phyloP scores from a whole-genome alignment of 2,888 invertebrate species.

The Drosophila rubida region DNA sequence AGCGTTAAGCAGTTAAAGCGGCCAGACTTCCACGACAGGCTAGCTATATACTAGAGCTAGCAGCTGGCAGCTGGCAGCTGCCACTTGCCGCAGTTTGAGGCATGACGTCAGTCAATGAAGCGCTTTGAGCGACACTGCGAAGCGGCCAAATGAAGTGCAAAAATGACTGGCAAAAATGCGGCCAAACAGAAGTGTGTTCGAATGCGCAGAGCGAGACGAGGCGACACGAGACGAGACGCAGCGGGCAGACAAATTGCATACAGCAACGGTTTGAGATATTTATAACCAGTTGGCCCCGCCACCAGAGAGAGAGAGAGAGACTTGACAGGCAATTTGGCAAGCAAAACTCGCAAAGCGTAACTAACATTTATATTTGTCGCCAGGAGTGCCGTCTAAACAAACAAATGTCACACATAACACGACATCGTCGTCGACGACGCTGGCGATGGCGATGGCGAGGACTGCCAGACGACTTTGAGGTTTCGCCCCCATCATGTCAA shows the following conservation, averaged over 20 bases:
- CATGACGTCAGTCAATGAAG: slow-evolving; percentile 58
- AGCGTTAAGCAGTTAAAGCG: slow-evolving; percentile 66
- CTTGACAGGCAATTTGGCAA: slow-evolving; percentile 77
- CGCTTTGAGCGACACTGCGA: slow-evolving; percentile 44
- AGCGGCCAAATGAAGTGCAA: slow-evolving; percentile 64
- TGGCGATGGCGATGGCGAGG: slow-evolving; percentile 7
- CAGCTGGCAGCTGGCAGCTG: slow-evolving; percentile 20
- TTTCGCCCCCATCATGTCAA: slow-evolving; percentile 36
- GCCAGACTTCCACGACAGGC: slow-evolving; percentile 10
- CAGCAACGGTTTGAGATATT: slow-evolving; percentile 52
- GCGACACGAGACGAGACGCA: slow-evolving; percentile 1
- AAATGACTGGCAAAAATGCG: slow-evolving; percentile 60
- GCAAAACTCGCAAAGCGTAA: slow-evolving; percentile 71
- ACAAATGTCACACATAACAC: slow-evolving; percentile 72
- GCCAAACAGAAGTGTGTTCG: slow-evolving; percentile 28
- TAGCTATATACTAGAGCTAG: not conserved
- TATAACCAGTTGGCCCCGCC: slow-evolving; percentile 42
- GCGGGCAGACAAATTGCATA: slow-evolving; percentile 62
- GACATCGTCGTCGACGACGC: slow-evolving; percentile 29
- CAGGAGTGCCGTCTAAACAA: slow-evolving; percentile 69
- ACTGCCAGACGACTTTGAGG: slow-evolving; percentile 67
- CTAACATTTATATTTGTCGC: slow-evolving; percentile 77
- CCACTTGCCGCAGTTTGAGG: slow-evolving; percentile 41
- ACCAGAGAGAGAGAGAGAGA: too few species aligned
- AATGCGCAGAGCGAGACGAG: slow-evolving; percentile 5